These are phyloP conservation scores for Rhorus exstirpatorius DNA, from an alignment of 2,888 invertebrate species.

Conservation along the genomic window DNA sequence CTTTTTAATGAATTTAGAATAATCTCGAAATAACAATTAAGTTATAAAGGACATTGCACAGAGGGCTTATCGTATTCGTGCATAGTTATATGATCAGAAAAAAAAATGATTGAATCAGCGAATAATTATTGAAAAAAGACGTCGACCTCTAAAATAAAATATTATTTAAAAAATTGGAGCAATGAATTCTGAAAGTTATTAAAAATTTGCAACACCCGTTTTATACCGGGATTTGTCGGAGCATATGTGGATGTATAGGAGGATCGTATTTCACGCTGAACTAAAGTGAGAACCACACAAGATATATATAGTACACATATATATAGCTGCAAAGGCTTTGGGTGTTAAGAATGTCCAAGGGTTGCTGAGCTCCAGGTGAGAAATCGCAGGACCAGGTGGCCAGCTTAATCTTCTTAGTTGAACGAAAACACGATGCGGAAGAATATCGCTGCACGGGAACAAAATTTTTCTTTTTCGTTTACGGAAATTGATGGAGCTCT, in stretches of 20 bases:
- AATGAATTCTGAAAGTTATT: slow-evolving; percentile 17
- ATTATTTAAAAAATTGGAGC: background rate
- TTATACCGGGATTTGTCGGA: background rate
- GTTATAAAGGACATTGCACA: too few relatives aligned
- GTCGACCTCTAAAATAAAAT: background rate
- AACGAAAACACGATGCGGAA: slow-evolving; percentile 23
- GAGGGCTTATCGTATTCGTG: too few relatives aligned
- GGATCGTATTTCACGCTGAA: slow-evolving; percentile 34
- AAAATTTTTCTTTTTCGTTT: slow-evolving; percentile 35
- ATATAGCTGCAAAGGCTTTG: slow-evolving; percentile 6
- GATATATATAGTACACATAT: slow-evolving; percentile 8
- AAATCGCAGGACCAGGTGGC: slow-evolving; percentile 66
- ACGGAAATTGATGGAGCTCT: slow-evolving; percentile 29
- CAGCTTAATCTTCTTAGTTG: slow-evolving; percentile 68
- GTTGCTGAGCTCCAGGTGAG: slow-evolving; percentile 66
- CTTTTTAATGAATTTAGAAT: too few relatives aligned
- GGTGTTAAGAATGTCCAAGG: slow-evolving; percentile 32
- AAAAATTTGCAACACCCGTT: slow-evolving; percentile 28
- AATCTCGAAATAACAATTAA: too few relatives aligned
- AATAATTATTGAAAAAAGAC: background rate
- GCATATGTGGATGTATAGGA: background rate
- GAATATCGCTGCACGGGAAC: slow-evolving; percentile 2
- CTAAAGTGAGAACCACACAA: slow-evolving; percentile 10
- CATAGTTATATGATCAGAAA: too few relatives aligned
- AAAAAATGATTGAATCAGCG: background rate